phyloP scores from a whole-genome alignment of 2,797 vertebrate genomes.

The Sparus aurata region DNA sequence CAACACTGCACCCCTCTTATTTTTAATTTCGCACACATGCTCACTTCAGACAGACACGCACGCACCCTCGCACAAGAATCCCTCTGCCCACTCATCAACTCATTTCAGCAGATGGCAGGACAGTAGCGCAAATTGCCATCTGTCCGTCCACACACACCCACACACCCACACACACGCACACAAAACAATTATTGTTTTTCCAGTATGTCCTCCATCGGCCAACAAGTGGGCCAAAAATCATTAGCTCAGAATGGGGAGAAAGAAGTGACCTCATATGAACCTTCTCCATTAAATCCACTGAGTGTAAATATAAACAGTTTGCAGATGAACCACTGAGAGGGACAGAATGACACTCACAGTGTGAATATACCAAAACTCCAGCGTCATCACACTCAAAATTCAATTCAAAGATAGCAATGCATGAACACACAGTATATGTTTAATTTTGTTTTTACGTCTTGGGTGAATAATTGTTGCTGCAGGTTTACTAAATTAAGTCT shows the following conservation, averaged over 20 bases:
- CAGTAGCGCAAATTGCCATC: slow-evolving; percentile 61
- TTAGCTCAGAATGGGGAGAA: slow-evolving; percentile 49
- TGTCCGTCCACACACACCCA: slow-evolving; percentile 43
- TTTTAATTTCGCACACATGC: slow-evolving; percentile 32
- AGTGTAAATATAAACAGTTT: slow-evolving; percentile 11
- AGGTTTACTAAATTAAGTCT: background rate
- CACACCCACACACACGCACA: slow-evolving; percentile 30
- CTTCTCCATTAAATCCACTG: slow-evolving; percentile 22
- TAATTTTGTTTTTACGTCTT: background rate
- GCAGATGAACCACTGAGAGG: slow-evolving; percentile 13
- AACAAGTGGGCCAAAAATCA: slow-evolving; percentile 49
- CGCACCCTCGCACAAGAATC: slow-evolving; percentile 27
- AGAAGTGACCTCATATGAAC: slow-evolving; percentile 30
- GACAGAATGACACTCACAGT: background rate
- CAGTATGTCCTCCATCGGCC: slow-evolving; percentile 34
- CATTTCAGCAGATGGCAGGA: slow-evolving; percentile 66
- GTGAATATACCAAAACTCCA: background rate
- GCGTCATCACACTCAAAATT: background rate
- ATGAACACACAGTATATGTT: background rate
- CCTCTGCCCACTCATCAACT: slow-evolving; percentile 22
- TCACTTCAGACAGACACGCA: slow-evolving; percentile 17
- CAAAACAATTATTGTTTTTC: slow-evolving; percentile 44
- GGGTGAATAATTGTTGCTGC: background rate
- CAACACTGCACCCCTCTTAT: background rate
- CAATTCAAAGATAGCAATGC: background rate